phyloP scores from a whole-genome alignment of 1,140 invertebrate genomes.

The Geopemphigus sp. region DNA sequence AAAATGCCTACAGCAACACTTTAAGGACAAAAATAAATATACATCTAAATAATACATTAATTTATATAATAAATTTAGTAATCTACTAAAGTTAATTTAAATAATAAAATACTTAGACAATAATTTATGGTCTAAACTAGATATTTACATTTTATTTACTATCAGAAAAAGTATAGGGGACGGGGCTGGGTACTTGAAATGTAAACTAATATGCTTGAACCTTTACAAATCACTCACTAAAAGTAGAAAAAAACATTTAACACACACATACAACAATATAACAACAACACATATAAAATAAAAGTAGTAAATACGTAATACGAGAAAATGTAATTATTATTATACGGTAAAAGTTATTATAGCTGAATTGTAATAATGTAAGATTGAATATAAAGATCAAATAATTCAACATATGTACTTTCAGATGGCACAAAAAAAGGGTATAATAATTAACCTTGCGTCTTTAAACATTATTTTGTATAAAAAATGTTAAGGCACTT shows the following conservation, averaged over 20 bases:
- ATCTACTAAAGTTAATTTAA: slow-evolving; percentile 41
- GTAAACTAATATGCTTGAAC: slow-evolving; percentile 29
- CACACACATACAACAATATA: slow-evolving; percentile 48
- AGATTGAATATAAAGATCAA: slow-evolving; percentile 2
- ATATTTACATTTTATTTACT: slow-evolving; percentile 40
- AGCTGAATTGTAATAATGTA: slow-evolving; percentile 6
- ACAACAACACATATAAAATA: slow-evolving; percentile 48
- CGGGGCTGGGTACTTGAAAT: slow-evolving; percentile 28
- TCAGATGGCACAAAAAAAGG: slow-evolving; percentile 20
- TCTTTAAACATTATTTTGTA: slow-evolving; percentile 7
- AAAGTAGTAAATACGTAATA: slow-evolving; percentile 45
- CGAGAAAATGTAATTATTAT: slow-evolving; percentile 16
- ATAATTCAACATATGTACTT: not conserved
- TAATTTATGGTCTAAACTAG: slow-evolving; percentile 17
- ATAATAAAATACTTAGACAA: slow-evolving; percentile 41
- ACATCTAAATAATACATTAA: slow-evolving; percentile 39
- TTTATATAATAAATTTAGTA: slow-evolving; percentile 44
- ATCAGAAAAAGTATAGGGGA: slow-evolving; percentile 9
- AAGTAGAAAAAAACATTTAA: slow-evolving; percentile 43
- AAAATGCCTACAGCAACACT: slow-evolving; percentile 26
- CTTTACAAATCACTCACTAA: slow-evolving; percentile 44
- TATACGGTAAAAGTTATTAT: slow-evolving; percentile 21
- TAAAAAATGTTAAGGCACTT: slow-evolving; percentile 46
- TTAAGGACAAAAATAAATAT: slow-evolving; percentile 33
- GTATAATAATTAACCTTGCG: not conserved